Evolutionary conservation across 1,140 invertebrate species (phyloP), one percentile per base, ranked within the genome.

Genomic region (Diuraphis noxia): DNA sequence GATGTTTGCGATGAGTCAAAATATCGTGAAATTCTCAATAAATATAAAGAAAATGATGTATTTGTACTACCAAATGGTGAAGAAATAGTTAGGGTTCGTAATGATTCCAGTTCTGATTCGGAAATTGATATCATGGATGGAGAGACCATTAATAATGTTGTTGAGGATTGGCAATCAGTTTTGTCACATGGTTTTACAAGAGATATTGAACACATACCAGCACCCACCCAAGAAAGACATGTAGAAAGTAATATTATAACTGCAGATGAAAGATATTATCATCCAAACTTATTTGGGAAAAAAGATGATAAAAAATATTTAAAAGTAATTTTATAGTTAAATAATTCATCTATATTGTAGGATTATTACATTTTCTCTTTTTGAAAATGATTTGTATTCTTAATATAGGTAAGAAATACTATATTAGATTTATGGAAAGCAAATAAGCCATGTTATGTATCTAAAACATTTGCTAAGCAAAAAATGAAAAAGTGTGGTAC

Each of bases 221-320:
- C 91, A 41, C 95, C 95, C 38, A 93, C 88, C 34, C 92, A 94
- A 93, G 95, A 95, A 93, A 92, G 93, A 38, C 49, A 92, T 23
- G 89, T 95, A n/a, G 93, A 94, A 38, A 52, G 93, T 81, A 92
- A 94, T 85, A 92, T 92, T 30, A 94, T 96, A 52, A 94, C 93
- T 81, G 94, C 95, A 41, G 94, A 95, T 92, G 96, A 96, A 93
- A 95, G 94, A 93, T 93, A 93, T 92, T 93, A 96, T 82, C 94
- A 95, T 93, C 93, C 93, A 56, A 95, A 96, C 92, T 96, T 95
- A 93, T 96, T 96, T 94, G 95, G 95, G 8, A 93, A 95, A 91
- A 92, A 94, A 36, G 93, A 94, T 3, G 96, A 96, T 94, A 96
- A 95, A 23, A 92, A 85, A 88, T 90, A 91, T 72, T 87, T 92